These are phyloP conservation scores for Puffinus mauretanicus DNA, from an alignment of 2,113 vertebrate species.

Conservation along the genomic window DNA sequence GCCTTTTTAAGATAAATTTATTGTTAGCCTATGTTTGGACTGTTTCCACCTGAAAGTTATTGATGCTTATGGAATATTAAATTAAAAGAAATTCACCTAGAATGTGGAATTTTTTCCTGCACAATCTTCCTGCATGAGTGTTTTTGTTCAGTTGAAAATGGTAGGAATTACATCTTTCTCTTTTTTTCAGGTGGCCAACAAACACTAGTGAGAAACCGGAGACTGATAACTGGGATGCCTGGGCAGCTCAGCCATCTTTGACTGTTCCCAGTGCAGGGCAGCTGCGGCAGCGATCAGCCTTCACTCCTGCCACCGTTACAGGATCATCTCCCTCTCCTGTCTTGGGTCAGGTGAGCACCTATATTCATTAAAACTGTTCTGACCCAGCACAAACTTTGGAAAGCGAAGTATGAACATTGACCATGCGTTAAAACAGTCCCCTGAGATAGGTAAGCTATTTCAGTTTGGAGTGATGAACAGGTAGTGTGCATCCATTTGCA, in stretches of 20 bases:
- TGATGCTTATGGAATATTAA: background rate
- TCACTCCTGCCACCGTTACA: conserved; percentile 92
- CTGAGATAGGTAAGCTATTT: background rate
- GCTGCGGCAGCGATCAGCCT: conserved; percentile 91
- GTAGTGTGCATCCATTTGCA: background rate
- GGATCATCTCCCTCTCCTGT: conserved; percentile 96
- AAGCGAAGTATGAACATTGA: background rate
- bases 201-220: conserved; percentile 82
- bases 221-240: conserved; percentile 91
- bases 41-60: background rate
- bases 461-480: background rate
- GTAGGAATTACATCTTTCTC: fast-evolving
- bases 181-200: conserved; percentile 86
- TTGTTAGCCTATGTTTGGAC: background rate
- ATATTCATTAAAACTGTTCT: background rate
- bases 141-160: background rate
- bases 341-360: conserved; percentile 87
- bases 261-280: conserved; percentile 89
- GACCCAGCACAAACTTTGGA: background rate
- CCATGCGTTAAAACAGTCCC: background rate
- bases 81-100: background rate
- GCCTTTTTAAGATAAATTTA: background rate
- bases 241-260: conserved; percentile 92
- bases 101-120: background rate
- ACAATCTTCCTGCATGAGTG: background rate